Conservation (phyloP, 1,140 invertebrate species). For the Copidosoma floridanum region DNA sequence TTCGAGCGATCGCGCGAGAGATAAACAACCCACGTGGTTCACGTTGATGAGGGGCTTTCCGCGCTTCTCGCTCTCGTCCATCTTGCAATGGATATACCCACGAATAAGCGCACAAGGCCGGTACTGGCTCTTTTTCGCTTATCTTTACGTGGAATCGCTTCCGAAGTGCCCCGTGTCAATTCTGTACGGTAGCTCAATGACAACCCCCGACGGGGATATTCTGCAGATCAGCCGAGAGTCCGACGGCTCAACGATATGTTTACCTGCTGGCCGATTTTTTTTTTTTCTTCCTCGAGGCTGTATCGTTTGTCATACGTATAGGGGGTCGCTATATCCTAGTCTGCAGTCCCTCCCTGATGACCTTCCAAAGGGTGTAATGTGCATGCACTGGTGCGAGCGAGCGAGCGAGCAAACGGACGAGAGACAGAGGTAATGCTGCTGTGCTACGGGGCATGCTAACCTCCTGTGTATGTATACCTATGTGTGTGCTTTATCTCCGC, state of each 20-base stretch:
- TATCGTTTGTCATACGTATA: too few relatives aligned
- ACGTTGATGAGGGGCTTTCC: too few relatives aligned
- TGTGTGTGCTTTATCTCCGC: constrained; percentile 52
- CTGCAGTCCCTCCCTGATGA: too few relatives aligned
- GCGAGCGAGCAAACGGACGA: constrained; percentile 23
- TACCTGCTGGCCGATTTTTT: constrained; percentile 13
- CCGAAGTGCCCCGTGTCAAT: too few relatives aligned
- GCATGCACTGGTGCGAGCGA: too few relatives aligned
- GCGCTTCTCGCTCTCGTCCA: background rate
- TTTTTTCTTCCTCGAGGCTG: too few relatives aligned
- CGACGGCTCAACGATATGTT: constrained; percentile 7
- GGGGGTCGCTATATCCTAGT: too few relatives aligned
- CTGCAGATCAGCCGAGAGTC: too few relatives aligned
- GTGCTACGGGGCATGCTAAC: too few relatives aligned
- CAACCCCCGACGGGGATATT: background rate
- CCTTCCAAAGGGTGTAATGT: too few relatives aligned
- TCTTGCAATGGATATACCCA: background rate
- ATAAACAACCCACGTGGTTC: background rate
- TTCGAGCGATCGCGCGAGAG: background rate
- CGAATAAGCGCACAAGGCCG: background rate
- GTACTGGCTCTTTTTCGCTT: background rate
- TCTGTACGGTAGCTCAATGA: constrained; percentile 3
- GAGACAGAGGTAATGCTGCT: constrained; percentile 14
- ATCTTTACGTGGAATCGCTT: constrained; percentile 1
- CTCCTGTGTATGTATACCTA: constrained; percentile 1